Evolutionary conservation across 2,888 invertebrate species (phyloP), one percentile per base, ranked within the genome.

Genomic region (Pseudococcus viburni): DNA sequence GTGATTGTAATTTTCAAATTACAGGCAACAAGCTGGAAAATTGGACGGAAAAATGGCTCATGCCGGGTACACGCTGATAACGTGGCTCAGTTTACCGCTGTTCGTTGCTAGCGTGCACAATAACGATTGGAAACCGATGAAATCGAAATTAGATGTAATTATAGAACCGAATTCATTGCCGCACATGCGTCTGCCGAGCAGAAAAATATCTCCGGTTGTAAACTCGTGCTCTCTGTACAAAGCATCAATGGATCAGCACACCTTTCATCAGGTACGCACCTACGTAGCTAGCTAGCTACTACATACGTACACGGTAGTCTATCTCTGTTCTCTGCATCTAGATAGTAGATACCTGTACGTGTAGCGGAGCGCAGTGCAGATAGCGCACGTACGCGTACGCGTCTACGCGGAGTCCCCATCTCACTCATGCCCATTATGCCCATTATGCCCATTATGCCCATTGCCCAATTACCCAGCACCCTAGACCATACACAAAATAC

Each of bases 51-150:
- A 51, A 48, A 84, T 84, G 84, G 51, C 22, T 55, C 84, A 51
- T 17, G 33, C 51, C 26, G 48, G 59, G 19, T 85, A 85, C 59
- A 85, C 85, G n/a, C 84, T 88, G 42, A 33, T 88, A 39, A 84
- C 88, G 19, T 87, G 77, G 87, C 42, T 88, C n/a, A 84, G 84
- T 59, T 19, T 84, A 59, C 84, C 84, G 12, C 46, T 88, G 3
- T 83, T 88, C 9, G 88, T 89, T 15, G 26, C 26, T 11, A 26
- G 68, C 68, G 68, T 68, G 15, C 26, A 68, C 22, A 68, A 68
- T 26, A 89, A 89, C 46, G 89, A 86, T 64, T 90, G 89, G 90
- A 85, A 85, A 86, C 89, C 87, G 85, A 89, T 89, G 17, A 89
- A 89, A 55, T 42, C 68, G 4, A 80, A 77, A 51, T 68, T 77